Evolutionary conservation across 2,797 vertebrate genomes (phyloP).

Genomic region (Gorsachius magnificus): DNA sequence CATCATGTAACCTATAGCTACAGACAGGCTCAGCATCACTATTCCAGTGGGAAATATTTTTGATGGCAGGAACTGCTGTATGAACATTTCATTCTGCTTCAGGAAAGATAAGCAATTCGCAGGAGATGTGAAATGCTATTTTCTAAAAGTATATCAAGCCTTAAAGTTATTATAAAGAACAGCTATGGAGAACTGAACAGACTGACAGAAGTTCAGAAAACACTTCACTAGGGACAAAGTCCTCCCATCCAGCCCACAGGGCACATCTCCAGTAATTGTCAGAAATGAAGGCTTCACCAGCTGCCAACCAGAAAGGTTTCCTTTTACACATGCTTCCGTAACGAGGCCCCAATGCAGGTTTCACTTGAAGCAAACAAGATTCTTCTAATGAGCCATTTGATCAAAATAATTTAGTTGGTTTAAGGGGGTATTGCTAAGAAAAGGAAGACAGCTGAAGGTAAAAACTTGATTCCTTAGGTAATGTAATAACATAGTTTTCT

Average conservation of each 20-base stretch:
- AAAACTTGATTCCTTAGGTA: neutral
- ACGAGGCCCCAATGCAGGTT: neutral
- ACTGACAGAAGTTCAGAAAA: slow-evolving; percentile 49
- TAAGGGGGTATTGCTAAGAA: neutral
- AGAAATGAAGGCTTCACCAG: slow-evolving; percentile 36
- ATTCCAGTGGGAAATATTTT: slow-evolving; percentile 49
- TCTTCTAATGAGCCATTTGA: neutral
- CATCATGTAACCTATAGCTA: slow-evolving; percentile 10
- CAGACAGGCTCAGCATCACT: slow-evolving; percentile 4
- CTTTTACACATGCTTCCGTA: neutral
- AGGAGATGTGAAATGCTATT: slow-evolving; percentile 53
- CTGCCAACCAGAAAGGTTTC: neutral
- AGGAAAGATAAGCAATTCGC: slow-evolving; percentile 57
- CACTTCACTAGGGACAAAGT: slow-evolving; percentile 20
- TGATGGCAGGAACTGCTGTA: slow-evolving; percentile 48
- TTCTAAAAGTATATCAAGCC: slow-evolving; percentile 45
- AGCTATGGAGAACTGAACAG: slow-evolving; percentile 25
- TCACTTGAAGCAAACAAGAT: neutral
- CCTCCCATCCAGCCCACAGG: slow-evolving; percentile 5
- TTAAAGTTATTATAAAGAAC: slow-evolving; percentile 45
- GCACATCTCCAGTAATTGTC: slow-evolving; percentile 11
- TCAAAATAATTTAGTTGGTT: neutral
- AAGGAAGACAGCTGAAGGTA: neutral
- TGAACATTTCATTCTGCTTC: slow-evolving; percentile 54
- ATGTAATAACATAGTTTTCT: neutral